These are phyloP conservation scores for Anarhynchus alexandrinus DNA, from an alignment of 2,113 vertebrate genomes.

Conservation along the genomic window DNA sequence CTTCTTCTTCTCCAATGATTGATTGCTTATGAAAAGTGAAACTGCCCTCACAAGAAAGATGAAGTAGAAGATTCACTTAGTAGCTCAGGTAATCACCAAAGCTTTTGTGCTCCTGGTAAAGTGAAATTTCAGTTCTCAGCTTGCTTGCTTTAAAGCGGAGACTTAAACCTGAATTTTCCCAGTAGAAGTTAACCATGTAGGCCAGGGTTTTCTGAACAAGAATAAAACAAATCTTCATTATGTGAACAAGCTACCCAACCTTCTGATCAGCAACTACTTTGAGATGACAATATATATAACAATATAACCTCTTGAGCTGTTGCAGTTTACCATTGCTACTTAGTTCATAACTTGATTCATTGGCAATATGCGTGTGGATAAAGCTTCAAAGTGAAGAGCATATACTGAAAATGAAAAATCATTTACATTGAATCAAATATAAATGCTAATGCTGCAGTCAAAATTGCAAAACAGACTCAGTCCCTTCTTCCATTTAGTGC, in stretches of 20 bases:
- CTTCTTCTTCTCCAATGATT: neutral
- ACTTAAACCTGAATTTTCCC: neutral
- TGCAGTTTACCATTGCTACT: neutral
- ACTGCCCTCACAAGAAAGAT: neutral
- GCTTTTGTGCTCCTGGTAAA: neutral
- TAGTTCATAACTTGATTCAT: neutral
- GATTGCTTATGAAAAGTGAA: neutral
- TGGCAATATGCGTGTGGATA: neutral
- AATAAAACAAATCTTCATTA: neutral
- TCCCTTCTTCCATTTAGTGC: neutral
- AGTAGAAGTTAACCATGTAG: neutral
- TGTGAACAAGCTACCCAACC: neutral
- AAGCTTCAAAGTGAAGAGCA: neutral
- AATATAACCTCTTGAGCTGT: neutral
- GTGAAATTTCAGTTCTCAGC: neutral
- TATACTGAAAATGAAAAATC: neutral
- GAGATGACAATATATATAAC: neutral
- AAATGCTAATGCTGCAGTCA: constrained; percentile 38
- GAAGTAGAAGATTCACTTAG: neutral
- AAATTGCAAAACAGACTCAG: constrained; percentile 4
- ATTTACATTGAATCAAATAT: constrained; percentile 36
- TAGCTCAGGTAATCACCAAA: neutral
- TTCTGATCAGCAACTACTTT: neutral
- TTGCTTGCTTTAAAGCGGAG: neutral
- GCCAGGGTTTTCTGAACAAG: neutral